phyloP scores from a whole-genome alignment of 2,888 invertebrate genomes.

The Bellardia bayeri region DNA sequence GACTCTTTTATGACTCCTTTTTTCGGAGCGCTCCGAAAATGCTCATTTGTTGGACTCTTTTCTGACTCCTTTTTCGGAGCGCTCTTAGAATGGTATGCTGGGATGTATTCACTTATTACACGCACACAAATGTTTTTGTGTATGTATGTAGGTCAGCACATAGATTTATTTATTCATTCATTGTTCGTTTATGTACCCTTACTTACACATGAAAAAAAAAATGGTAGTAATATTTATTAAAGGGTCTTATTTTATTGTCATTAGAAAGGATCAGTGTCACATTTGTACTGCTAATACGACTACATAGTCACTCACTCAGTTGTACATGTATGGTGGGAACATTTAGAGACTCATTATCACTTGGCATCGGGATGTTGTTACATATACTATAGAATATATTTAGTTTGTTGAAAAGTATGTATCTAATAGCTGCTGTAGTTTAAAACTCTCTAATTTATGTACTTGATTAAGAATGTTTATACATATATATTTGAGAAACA shows the following conservation, averaged over 20 bases:
- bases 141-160: slow-evolving; percentile 4
- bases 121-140: background rate
- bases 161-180: background rate
- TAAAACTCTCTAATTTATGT: too few relatives aligned
- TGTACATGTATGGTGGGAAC: background rate
- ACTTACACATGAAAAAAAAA: background rate
- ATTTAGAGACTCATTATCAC: background rate
- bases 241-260: slow-evolving; percentile 46
- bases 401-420: too few relatives aligned
- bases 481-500: too few relatives aligned
- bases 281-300: slow-evolving; percentile 37
- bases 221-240: background rate
- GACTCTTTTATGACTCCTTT: too few relatives aligned
- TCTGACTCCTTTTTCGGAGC: too few relatives aligned
- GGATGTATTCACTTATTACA: slow-evolving; percentile 34
- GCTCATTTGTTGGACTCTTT: too few relatives aligned
- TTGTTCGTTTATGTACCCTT: background rate
- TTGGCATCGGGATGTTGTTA: background rate
- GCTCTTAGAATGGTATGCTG: too few relatives aligned
- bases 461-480: too few relatives aligned
- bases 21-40: too few relatives aligned
- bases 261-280: slow-evolving; percentile 60
- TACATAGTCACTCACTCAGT: background rate
- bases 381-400: too few relatives aligned
- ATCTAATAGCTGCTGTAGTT: too few relatives aligned